These are phyloP conservation scores for Drosophila melanocephala DNA, from an alignment of 2,888 invertebrate species.

Conservation along the genomic window DNA sequence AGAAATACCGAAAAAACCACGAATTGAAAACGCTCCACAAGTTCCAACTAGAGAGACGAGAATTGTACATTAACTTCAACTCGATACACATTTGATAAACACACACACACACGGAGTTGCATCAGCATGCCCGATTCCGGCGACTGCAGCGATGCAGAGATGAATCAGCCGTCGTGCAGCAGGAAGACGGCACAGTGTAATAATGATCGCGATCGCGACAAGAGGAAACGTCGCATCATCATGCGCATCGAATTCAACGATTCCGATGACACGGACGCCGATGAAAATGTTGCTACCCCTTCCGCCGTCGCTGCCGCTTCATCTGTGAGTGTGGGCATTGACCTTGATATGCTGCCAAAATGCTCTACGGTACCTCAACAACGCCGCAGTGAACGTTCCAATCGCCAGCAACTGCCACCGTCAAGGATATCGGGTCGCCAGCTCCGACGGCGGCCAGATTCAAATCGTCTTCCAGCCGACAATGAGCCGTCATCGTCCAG, in stretches of 20 bases:
- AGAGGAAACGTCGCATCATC: conserved; percentile 83
- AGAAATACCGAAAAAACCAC: conserved; percentile 32
- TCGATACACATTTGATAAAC: conserved; percentile 30
- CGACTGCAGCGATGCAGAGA: conserved; percentile 65
- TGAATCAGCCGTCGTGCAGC: conserved; percentile 76
- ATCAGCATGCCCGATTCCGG: conserved; percentile 74
- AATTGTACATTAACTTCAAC: conserved; percentile 46
- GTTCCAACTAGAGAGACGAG: conserved; percentile 25
- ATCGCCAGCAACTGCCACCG: conserved; percentile 21
- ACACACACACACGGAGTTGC: conserved; percentile 58
- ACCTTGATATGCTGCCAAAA: conserved; percentile 67
- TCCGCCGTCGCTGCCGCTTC: conserved; percentile 7
- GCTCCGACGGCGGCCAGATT: conserved; percentile 50
- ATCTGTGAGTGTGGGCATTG: conserved; percentile 28
- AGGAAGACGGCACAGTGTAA: conserved; percentile 35
- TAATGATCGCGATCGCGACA: conserved; percentile 43
- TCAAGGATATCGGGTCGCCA: conserved; percentile 55
- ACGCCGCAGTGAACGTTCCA: conserved; percentile 50
- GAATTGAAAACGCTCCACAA: conserved; percentile 30
- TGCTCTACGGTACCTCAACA: conserved; percentile 51
- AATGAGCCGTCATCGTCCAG: conserved; percentile 69
- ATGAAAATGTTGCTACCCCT: conserved; percentile 27
- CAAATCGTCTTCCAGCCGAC: conserved; percentile 37
- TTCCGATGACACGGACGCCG: conserved; percentile 76
- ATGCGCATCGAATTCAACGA: conserved; percentile 85